Evolutionary conservation across 2,113 vertebrate species (phyloP), one percentile per base, ranked within the genome.

Genomic region (Piliocolobus tephrosceles): DNA sequence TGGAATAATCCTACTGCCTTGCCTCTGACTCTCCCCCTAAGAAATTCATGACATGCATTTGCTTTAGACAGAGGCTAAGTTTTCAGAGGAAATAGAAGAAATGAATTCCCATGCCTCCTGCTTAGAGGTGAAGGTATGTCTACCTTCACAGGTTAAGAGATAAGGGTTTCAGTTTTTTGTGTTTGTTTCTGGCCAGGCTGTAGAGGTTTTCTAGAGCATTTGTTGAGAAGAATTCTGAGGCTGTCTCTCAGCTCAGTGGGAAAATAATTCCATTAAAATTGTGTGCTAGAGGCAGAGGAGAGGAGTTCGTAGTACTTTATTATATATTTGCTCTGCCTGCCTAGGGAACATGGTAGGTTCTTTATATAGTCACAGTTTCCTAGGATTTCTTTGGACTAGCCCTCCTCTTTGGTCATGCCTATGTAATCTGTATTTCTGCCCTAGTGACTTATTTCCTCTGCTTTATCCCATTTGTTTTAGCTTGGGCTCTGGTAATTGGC

Each of bases 171-270:
- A 61, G 8, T 38, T 86, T 72, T 72, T 75, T 61, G 9, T 1
- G 6, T 57, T 38, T 45, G 18, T 43, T 38, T 32, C 61, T 38
- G 30, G 50, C 20, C 1, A 1, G 57, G 38, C 43, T 52, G 4
- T 35, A 11, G 6, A 64, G 38, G 58, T 4, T 32, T 45, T n/a
- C 0, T 0, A 30, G 23, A 66, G 9, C 38, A 6, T 14, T 50
- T 58, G 64, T 78, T 73, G n/a, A 75, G 61, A 92, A 79, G 76
- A 81, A 75, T 82, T 75, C 52, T 50, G n/a, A 76, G 58, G n/a
- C 40, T 32, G 0, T 73, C 0, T 87, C 52, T 92, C 78, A 90
- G 75, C 27, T 90, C 50, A 9, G 0, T 72, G 40, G 32, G 66
- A 88, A 73, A 96, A 73, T 32, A 68, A 57, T 43, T 72, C n/a